phyloP scores from a whole-genome alignment of 2,113 vertebrate species.

The Myrmophylax atrothorax region DNA sequence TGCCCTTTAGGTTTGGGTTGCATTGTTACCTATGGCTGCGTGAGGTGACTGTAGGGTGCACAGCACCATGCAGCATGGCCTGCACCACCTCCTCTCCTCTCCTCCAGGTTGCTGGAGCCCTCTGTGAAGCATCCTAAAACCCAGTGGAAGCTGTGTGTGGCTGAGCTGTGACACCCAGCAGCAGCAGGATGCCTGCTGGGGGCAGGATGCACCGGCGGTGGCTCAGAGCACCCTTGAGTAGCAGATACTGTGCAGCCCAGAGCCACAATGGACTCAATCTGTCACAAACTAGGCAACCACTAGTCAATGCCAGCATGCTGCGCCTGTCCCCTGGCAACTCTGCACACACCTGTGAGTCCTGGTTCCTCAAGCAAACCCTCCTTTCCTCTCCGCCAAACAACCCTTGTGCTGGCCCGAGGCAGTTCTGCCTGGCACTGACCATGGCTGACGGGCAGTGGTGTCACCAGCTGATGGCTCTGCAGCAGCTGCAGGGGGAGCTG shows the following conservation, averaged over 20 bases:
- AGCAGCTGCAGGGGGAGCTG: not conserved
- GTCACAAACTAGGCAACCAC: not conserved
- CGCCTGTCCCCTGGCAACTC: not conserved
- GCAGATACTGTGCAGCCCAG: not conserved
- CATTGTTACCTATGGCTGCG: not conserved
- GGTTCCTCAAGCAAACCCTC: not conserved
- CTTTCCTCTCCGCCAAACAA: not conserved
- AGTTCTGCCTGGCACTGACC: not conserved
- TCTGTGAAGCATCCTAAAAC: not conserved
- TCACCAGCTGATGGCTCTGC: not conserved
- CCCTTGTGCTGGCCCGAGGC: fast-evolving
- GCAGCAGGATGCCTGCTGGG: not conserved
- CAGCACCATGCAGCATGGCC: too few relatives aligned
- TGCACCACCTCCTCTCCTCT: not conserved
- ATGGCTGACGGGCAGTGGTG: not conserved
- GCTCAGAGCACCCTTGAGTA: not conserved
- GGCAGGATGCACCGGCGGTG: fast-evolving
- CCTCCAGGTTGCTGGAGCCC: not conserved
- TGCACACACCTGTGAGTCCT: fast-evolving
- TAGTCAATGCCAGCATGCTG: not conserved
- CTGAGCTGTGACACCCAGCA: not conserved
- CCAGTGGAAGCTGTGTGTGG: not conserved
- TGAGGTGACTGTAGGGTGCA: not conserved
- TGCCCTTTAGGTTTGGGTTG: not conserved
- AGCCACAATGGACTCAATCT: not conserved